Conservation (phyloP, 30 jellyfish, hydroid and myxozoan genomes). For the Haliclystus octoradiatus region DNA sequence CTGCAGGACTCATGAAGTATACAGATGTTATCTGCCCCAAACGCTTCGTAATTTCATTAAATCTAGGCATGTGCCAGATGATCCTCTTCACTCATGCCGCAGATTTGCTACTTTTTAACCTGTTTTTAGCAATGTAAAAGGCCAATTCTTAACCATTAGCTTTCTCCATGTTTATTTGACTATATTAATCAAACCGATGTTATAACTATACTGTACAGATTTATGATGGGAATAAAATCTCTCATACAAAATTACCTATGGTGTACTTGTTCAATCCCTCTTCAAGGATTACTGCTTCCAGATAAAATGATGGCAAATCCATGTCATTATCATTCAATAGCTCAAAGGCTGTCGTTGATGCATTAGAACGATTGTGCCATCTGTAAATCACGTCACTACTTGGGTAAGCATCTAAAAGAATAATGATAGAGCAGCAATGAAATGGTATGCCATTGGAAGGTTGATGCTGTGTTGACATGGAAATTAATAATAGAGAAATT, state of each 20-base stretch:
- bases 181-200: too few relatives aligned
- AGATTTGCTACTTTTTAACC: too few relatives aligned
- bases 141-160: too few relatives aligned
- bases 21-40: too few relatives aligned
- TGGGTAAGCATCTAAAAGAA: constrained; percentile 44
- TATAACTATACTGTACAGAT: too few relatives aligned
- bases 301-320: constrained; percentile 40
- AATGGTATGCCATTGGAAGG: background rate
- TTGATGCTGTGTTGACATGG: background rate
- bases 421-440: background rate
- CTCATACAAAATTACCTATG: constrained; percentile 40
- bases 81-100: too few relatives aligned
- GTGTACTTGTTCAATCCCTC: constrained; percentile 32
- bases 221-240: too few relatives aligned
- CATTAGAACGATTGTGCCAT: constrained; percentile 18
- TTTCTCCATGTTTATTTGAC: too few relatives aligned
- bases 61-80: too few relatives aligned
- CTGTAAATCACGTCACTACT: constrained; percentile 29
- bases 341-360: constrained; percentile 5
- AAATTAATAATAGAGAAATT: background rate
- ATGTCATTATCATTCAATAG: constrained; percentile 5
- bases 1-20: too few relatives aligned
- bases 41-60: too few relatives aligned
- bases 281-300: constrained; percentile 5
- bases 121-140: too few relatives aligned